Percentiles rank a stretch among this genome's conserved stretches.
These are phyloP conservation scores for Isaurus tuberculatus DNA, from an alignment of 92 coral and sea anemone genomes.

Conservation along the genomic window DNA sequence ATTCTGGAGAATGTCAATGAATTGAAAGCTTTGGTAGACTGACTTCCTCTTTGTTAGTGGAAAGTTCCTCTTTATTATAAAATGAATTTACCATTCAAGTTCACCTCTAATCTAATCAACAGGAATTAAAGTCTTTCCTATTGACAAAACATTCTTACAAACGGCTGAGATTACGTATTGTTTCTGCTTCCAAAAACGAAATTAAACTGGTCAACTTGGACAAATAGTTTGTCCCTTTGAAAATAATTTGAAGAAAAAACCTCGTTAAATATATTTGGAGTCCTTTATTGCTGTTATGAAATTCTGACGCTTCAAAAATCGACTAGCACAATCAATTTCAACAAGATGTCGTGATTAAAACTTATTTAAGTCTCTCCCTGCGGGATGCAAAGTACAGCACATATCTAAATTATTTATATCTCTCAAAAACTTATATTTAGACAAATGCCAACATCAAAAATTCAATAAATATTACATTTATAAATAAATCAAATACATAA, in stretches of 20 bases:
- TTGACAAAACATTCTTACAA: constrained; percentile 2
- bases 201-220: background rate
- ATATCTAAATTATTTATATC: background rate
- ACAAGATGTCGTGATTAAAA: constrained; percentile 1
- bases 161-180: constrained; percentile 1
- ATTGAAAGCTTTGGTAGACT: constrained; percentile 12
- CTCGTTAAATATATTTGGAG: background rate
- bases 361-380: background rate
- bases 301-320: background rate
- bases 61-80: constrained; percentile 4
- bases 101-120: constrained; percentile 30
- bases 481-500: background rate
- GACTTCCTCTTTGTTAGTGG: constrained; percentile 29
- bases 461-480: background rate
- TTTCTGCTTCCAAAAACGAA: constrained; percentile 12
- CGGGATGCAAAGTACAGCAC: constrained; percentile 5
- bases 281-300: background rate
- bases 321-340: background rate
- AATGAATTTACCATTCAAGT: constrained; percentile 17
- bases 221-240: background rate
- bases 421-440: background rate
- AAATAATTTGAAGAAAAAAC: background rate
- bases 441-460: background rate
- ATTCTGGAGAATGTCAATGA: constrained; percentile 4
- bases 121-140: constrained; percentile 8